Evolutionary conservation across 2,797 vertebrate genomes (phyloP), one percentile per base, ranked within the genome.

Genomic region (Onychomys torridus): DNA sequence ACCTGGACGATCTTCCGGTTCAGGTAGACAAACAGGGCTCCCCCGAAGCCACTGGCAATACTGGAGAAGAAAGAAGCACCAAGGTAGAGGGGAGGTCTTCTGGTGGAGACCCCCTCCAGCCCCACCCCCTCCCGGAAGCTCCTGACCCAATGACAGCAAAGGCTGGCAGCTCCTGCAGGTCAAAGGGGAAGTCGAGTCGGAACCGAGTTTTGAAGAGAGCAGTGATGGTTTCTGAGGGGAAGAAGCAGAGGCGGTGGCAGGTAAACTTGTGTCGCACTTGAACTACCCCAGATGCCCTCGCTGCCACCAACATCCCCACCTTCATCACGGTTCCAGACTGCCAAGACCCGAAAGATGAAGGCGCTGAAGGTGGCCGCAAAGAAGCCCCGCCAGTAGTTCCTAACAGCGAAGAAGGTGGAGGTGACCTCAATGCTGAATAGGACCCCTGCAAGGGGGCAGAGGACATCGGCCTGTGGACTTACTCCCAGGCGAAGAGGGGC

Each of bases 371-470:
- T 99, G 91, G 99, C 99, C 0, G 99, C 99, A 0, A 99, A 99
- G 98, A 99, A 99, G 55, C 99, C 99, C 1, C 99, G 99, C 99
- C 99, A 99, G 91, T 99, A 99, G 98, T 99, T 99, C 94, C 99
- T 99, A 97, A 99, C 99, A 0, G 99, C 99, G 0, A 99, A 99
- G 98, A 99, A 99, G 2, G 99, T 99, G 75, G 99, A 99, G 16
- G 99, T 99, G 98, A 99, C 99, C 97, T 99, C 99, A 0, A 99
- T 99, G 97, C 99, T 99, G 98, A 99, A 99, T 88, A 99, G 98
- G 78, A 99, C 99, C 0, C 99, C 99, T 99, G 97, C 11, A 16
- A 55, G 81, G 55, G 57, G 17, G 63, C 34, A 0, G 8, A 90
- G 16, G 52, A 40, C 1, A 25, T 37, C 11, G 46, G 77, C 27